phyloP scores from a whole-genome alignment of 2,797 vertebrate genomes.

The Labroides dimidiatus region DNA sequence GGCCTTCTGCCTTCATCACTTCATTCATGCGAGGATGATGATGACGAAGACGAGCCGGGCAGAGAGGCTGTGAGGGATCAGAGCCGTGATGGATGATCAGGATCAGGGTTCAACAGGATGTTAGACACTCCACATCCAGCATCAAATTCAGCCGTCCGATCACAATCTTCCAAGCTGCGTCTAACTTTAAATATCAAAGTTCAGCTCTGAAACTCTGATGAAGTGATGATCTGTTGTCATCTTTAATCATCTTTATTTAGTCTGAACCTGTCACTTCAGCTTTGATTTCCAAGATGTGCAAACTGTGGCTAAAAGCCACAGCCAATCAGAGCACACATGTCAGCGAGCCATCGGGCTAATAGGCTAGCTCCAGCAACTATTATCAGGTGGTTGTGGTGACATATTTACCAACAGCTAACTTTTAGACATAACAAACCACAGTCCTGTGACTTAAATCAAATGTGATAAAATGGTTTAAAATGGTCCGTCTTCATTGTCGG shows the following conservation, averaged over 20 bases:
- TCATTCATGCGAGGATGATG: not conserved
- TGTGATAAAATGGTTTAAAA: no score
- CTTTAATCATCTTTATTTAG: not conserved
- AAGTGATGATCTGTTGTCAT: not conserved
- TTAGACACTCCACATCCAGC: conserved; percentile 2
- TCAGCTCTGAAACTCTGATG: not conserved
- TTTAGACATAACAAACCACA: no score
- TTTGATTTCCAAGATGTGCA: not conserved
- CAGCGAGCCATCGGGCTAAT: not conserved
- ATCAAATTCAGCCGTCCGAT: not conserved
- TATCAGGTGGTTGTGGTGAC: no score
- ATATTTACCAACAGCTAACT: no score
- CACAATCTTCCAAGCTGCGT: not conserved
- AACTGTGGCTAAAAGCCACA: not conserved
- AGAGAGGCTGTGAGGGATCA: not conserved
- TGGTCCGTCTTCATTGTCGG: no score
- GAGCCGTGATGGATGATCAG: not conserved
- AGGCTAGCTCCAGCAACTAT: no score
- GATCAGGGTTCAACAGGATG: not conserved
- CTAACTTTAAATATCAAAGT: not conserved
- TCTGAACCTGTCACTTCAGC: not conserved
- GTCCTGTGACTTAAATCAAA: no score
- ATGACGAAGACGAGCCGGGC: not conserved
- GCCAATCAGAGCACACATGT: not conserved
- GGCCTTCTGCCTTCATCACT: conserved; percentile 13